Evolutionary conservation across 2,113 vertebrate genomes (phyloP), one percentile per base, ranked within the genome.

Genomic region (Plotosus lineatus): DNA sequence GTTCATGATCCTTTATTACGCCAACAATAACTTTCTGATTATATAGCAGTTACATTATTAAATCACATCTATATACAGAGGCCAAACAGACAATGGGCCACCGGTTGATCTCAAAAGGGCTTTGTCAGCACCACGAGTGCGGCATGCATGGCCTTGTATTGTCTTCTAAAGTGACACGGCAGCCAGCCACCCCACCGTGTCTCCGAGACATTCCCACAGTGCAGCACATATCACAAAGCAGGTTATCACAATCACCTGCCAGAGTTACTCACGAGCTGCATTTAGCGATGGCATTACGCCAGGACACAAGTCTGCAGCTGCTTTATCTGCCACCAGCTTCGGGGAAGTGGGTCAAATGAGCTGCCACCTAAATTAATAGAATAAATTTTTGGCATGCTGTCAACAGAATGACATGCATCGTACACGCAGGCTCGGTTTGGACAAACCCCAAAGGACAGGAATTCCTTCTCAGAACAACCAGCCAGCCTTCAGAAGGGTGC

Each of bases 181-280:
- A 75, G 28, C 28, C 23, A 50, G 28, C 46, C 19, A 55, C 10
- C 46, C 36, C 42, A 42, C 78, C 48, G 58, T 68, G 68, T 79
- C 33, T 36, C 65, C 31, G 53, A 58, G 66, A 73, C 79, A 77
- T 61, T 46, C 60, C 33, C 17, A 15, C 71, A 72, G 48, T 2
- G 73, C 55, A n/a, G 48, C 65, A 40, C 72, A 82, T 84, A 83
- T 77, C 75, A 46, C 56, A 42, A 42, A 53, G 51, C 63, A 82
- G 68, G 83, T 84, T 82, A 83, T 71, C 77, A 69, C 60, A 82
- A 82, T 87, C 78, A 87, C 56, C 82, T 78, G 71, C 79, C 69
- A 58, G 63, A 78, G 42, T 80, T 77, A 81, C 74, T 84, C 82
- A 71, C 75, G 38, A 50, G 74, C 80, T 21, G 19, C 66, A 82